Percentiles rank a stretch among this genome's conserved stretches.
Conservation (phyloP, 2,113 vertebrate genomes). For the Semicossyphus pulcher region DNA sequence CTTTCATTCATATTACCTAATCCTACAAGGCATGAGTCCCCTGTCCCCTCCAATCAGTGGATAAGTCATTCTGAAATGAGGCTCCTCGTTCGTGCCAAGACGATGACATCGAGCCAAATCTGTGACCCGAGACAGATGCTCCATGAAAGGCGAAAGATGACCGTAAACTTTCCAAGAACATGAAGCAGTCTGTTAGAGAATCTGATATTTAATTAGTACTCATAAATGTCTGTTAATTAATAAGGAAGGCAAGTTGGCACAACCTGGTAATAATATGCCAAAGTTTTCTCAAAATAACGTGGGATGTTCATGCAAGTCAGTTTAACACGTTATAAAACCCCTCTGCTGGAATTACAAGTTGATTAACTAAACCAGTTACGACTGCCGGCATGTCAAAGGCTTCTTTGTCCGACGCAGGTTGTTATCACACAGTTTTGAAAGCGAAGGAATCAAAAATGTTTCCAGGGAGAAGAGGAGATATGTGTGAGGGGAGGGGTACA, state of each 20-base stretch:
- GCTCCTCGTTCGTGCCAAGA: slow-evolving; percentile 6
- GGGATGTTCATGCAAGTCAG: background rate
- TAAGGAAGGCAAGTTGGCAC: background rate
- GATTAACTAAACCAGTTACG: slow-evolving; percentile 53
- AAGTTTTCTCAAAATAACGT: slow-evolving; percentile 1
- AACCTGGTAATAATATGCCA: background rate
- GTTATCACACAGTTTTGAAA: slow-evolving; percentile 16
- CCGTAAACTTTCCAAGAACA: background rate
- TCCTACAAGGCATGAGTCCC: background rate
- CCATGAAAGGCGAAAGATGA: background rate
- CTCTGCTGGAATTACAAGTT: slow-evolving; percentile 31
- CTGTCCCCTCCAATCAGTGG: background rate
- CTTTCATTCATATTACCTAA: background rate
- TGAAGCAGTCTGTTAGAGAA: background rate
- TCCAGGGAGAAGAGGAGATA: slow-evolving; percentile 17
- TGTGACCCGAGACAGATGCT: slow-evolving; percentile 1
- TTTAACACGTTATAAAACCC: slow-evolving; percentile 30
- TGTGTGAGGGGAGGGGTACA: background rate
- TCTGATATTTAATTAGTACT: background rate
- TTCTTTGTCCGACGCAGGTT: slow-evolving; percentile 31
- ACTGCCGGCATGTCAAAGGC: slow-evolving; percentile 35
- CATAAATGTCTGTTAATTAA: slow-evolving; percentile 3
- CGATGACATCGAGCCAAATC: background rate
- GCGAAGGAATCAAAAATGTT: slow-evolving; percentile 29
- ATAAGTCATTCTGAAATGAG: slow-evolving; percentile 11